phyloP scores from a whole-genome alignment of 2,888 invertebrate species.

The Lochmaea crataegi region DNA sequence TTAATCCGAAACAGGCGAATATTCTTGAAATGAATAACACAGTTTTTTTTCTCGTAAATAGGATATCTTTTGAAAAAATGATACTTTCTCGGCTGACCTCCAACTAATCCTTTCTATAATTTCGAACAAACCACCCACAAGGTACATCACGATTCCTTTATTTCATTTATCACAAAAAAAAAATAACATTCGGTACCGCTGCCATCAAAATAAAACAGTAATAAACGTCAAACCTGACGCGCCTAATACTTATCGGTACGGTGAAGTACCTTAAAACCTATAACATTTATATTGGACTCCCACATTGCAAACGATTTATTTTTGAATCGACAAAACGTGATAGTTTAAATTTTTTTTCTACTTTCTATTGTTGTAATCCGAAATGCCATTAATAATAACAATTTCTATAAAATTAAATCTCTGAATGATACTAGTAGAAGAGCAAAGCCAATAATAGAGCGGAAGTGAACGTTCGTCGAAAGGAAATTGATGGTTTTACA shows the following conservation, averaged over 20 bases:
- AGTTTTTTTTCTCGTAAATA: neutral
- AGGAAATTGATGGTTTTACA: no score
- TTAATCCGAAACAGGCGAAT: no score
- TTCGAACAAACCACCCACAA: neutral
- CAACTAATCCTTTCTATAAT: neutral
- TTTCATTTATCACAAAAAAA: neutral
- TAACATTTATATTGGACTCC: neutral
- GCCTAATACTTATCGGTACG: neutral
- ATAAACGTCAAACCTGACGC: neutral
- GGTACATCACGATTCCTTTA: neutral
- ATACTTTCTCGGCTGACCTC: neutral
- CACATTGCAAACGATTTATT: neutral
- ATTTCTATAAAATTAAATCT: neutral
- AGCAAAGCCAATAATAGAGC: no score
- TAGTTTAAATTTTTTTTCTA: neutral
- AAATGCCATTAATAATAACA: neutral
- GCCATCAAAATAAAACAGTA: neutral
- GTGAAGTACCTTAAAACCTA: neutral
- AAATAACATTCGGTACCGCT: neutral
- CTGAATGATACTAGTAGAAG: no score
- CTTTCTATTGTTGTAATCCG: neutral
- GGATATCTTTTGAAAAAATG: neutral
- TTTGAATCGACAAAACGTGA: conserved; percentile 7
- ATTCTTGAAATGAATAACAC: no score
- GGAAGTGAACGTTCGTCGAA: no score